Base-by-base conservation (phyloP, 2,113 vertebrate species). In the Periophthalmodon schlosseri region DNA sequence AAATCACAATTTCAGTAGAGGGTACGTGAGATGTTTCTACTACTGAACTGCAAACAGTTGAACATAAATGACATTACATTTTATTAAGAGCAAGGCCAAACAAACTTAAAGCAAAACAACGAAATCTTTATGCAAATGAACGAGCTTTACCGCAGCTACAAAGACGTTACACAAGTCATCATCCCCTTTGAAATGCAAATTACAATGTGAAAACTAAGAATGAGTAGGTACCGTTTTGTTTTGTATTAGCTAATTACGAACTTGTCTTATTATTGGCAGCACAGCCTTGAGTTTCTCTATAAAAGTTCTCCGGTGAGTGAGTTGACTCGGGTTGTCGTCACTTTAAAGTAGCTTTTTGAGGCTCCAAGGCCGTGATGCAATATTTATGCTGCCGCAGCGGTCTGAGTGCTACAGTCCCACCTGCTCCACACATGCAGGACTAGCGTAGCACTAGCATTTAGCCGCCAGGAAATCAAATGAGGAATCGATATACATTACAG, bases 351-450 rank as follows among this genome's bases (percentile, higher is more conserved):
- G 83, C 84, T 84, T 87, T 74, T 86, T 74, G 58, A 88, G 84
- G 69, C 88, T 89, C 75, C 77, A 65, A 84, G 84, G 84, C 84
- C 80, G 20, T 75, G 21, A 73, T 87, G 75, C 78, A 91, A 91
- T 91, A 90, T 92, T 93, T 89, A 91, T 91, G 88, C 81, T 85
- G 81, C 82, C 66, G 75, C 86, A 84, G 74, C 84, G 82, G 76
- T 64, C 81, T 49, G 57, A 77, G 72, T 73, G 78, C 76, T 82
- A 71, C 9, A 10, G 39, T 33, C 61, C 39, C 61, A 57, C 54
- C 28, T 46, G 44, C 39, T 60, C 60, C 46, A 18, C 76, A 69
- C 69, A 34, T 34, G 36, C 72, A n/a, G 68, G 23, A 72, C 60
- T 70, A 44, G 52, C 72, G 44, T 46, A 44, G 18, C 47, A 13